phyloP scores from a whole-genome alignment of 1,140 invertebrate genomes.

The Drosophila erecta region DNA sequence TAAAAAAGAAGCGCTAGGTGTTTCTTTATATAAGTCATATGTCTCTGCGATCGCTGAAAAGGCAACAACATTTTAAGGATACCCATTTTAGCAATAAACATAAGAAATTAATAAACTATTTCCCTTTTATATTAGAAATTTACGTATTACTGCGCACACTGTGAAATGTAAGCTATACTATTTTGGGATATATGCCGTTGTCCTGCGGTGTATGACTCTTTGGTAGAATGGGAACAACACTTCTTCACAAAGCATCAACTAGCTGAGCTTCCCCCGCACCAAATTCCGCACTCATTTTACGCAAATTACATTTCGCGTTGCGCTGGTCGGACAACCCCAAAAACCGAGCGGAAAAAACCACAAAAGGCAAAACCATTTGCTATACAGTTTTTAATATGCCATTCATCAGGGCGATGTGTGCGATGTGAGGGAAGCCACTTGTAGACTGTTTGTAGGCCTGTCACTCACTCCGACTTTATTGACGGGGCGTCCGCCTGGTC shows the following conservation, averaged over 20 bases:
- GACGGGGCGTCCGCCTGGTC: conserved; percentile 66
- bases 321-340: conserved; percentile 46
- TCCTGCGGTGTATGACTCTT: not conserved
- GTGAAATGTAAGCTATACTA: no score
- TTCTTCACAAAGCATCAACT: conserved; percentile 32
- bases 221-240: conserved; percentile 7
- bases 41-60: no score
- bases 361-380: conserved; percentile 41
- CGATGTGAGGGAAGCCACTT: conserved; percentile 49
- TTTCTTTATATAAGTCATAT: not conserved
- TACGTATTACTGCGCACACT: not conserved
- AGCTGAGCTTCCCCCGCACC: conserved; percentile 12
- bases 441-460: conserved; percentile 70
- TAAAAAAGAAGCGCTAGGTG: not conserved
- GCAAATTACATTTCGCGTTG: conserved; percentile 73
- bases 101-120: no score
- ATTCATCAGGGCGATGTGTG: conserved; percentile 56
- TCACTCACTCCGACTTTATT: conserved; percentile 79
- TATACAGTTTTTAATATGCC: conserved; percentile 69
- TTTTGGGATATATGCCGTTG: not conserved
- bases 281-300: conserved; percentile 57
- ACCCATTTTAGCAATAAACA: no score
- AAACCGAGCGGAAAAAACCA: conserved; percentile 10
- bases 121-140: not conserved
- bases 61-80: no score